Base-by-base conservation (phyloP, 2,888 invertebrate species). In the Calliopum simillimum region DNA sequence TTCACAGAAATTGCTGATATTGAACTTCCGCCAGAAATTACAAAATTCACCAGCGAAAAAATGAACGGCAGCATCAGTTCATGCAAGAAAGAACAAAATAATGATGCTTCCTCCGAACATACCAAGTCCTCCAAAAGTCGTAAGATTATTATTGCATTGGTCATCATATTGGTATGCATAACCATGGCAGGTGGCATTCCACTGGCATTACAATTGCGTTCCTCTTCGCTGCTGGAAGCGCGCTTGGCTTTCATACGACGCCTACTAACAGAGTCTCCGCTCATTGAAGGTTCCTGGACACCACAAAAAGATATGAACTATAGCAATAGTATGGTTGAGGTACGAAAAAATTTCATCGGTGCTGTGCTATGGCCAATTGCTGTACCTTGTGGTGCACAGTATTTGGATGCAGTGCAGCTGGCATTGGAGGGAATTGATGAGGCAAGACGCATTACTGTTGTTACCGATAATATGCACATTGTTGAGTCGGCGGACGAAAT, bases 361-460 rank as follows among this genome's bases (percentile, higher is more conserved):
- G 79, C 90, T 77, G 84, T 86, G 8, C 78, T 87, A 6, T 86
- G 85, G 85, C 86, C 87, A 0, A 84, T 86, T 58, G 76, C 82
- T 1, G 90, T 90, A 0, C 88, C 89, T 0, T 92, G 92, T 78
- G 88, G 88, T 44, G 88, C 90, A 0, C 91, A 91, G 78, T 89
- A 89, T 78, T 86, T 90, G 76, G 91, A 92, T 79, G 90, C 91
- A 0, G 91, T 92, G 1, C 89, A 91, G 76, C 85, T 90, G 19
- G 89, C 91, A 0, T 81, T 92, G 68, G 91, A 92, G 77, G 91
- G 92, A 76, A 89, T 91, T 62, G 92, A 92, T 80, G 87, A 90
- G 72, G 90, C 91, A 46, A 88, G 89, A 75, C 87, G 91, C 25
- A 87, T 90, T 23, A 88, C 89, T 0, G 83, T 86, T 0, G 88